Base-by-base conservation (phyloP, 2,797 vertebrate genomes). In the Discoglossus pictus region DNA sequence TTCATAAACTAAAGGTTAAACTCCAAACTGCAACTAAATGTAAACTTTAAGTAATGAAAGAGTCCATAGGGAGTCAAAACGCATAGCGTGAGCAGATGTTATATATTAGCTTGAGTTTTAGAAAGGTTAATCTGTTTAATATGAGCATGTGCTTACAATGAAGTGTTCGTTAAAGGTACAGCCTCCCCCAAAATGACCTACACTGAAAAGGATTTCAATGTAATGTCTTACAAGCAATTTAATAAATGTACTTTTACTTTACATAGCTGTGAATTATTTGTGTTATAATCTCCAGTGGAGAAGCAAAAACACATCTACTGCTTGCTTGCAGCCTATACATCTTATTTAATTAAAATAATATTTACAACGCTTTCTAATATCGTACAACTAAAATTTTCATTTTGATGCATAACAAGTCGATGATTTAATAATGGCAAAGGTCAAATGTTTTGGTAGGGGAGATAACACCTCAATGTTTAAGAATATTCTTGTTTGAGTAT, bases 111-210 rank as follows among this genome's bases (percentile, higher is more conserved):
- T 20, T 9, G 44, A 60, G 47, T 51, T 53, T 44, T 54, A 17
- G 27, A 46, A 61, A 68, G 65, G 65, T 68, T 61, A 68, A 68
- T 61, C 65, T 51, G 15, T 59, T 25, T 61, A 50, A 68, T 68
- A 61, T 52, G 40, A 61, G 48, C 27, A 52, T 66, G n/a, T 61
- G 65, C 47, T 61, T 44, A 20, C 47, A 43, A 46, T 61, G 56
- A 53, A 68, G 47, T 42, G 56, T 61, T 51, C 34, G 34, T 61
- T 61, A 68, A 43, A 68, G 39, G 65, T 54, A 27, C 48, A 53
- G 44, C 40, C 55, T 60, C 15, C 24, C 38, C 46, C 23, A 42
- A 59, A 43, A 39, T 59, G 60, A 62, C 46, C 60, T 40, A 51
- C 60, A 39, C 35, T 18, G 21, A 51, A 59, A 17, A 39, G 7